Evolutionary conservation across 2,888 invertebrate species (phyloP), one percentile per base, ranked within the genome.

Genomic region (Hydrotaea cyrtoneurina): DNA sequence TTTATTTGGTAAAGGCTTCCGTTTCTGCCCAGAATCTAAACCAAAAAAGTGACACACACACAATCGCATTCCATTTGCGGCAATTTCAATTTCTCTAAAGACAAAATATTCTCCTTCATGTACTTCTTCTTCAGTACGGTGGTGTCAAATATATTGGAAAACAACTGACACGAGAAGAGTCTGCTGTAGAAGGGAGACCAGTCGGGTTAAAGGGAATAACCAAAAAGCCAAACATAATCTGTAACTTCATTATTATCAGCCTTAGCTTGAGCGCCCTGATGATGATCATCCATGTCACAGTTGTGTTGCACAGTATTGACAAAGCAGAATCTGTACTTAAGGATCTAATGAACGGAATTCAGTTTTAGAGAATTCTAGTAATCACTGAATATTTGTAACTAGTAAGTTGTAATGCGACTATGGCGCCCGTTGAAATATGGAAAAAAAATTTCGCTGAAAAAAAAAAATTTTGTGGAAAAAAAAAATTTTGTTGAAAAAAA

Each of bases 1-100:
- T 39, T n/a, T 46, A 19, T 71, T 78, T 78, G 78, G 74, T 50
- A 57, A 64, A 75, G 17, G 53, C 59, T 84, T 84, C 75, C 78
- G 74, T 19, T 75, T 75, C 21, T 46, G 43, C 1, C 15, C 69
- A 15, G 19, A 21, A 69, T n/a, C 23, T 23, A 69, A 69, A 21
- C 69, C 43, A n/a, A 62, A n/a, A 15, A 26, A n/a, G 15, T 62
- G 31, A 62, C 36, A 31, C 62, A 39, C 43, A 69, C 69, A 21
- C 21, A 69, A 23, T 46, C 69, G 17, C 21, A 46, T 43, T 13
- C 50, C 76, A 80, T 66, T 83, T 55, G 80, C 74, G 69, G 74
- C 80, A 78, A 78, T 78, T 83, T 69, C 77, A 78, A 80, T 83
- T 78, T 83, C 77, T 80, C 23, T 74, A 31, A 62, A 83, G 69